These are phyloP conservation scores for Dromaius novaehollandiae DNA, from an alignment of 2,113 vertebrate species.

Conservation along the genomic window DNA sequence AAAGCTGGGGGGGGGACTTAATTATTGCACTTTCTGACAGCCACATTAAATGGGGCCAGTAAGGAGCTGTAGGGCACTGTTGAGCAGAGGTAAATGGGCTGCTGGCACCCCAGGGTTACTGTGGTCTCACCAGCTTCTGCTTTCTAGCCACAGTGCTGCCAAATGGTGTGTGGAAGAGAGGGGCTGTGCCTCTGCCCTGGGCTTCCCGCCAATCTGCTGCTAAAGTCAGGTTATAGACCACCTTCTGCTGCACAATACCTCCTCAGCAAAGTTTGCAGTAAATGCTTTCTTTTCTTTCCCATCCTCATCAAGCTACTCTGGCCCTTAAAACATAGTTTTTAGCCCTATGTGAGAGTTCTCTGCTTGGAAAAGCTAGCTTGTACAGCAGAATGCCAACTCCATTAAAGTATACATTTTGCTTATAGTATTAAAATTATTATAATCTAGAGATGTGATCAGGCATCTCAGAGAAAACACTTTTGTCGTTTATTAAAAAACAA, in stretches of 20 bases:
- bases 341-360: background rate
- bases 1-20: too few relatives aligned
- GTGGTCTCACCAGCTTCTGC: background rate
- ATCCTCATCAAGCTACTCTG: background rate
- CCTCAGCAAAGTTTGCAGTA: background rate
- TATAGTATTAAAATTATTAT: background rate
- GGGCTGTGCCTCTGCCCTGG: background rate
- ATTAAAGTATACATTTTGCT: background rate
- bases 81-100: background rate
- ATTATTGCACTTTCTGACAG: background rate
- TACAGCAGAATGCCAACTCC: background rate
- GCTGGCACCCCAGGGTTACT: rapidly evolving
- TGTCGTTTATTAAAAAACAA: background rate
- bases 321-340: background rate
- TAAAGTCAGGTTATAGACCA: background rate
- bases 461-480: background rate
- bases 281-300: background rate
- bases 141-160: background rate
- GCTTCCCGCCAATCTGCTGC: background rate
- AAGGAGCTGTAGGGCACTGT: background rate
- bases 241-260: background rate
- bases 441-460: background rate
- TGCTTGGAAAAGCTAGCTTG: background rate
- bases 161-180: rapidly evolving
- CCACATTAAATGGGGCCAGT: background rate